These are phyloP conservation scores for Eucidaris tribuloides DNA, from an alignment of 35 echinoderm and acorn worm species.

Conservation along the genomic window DNA sequence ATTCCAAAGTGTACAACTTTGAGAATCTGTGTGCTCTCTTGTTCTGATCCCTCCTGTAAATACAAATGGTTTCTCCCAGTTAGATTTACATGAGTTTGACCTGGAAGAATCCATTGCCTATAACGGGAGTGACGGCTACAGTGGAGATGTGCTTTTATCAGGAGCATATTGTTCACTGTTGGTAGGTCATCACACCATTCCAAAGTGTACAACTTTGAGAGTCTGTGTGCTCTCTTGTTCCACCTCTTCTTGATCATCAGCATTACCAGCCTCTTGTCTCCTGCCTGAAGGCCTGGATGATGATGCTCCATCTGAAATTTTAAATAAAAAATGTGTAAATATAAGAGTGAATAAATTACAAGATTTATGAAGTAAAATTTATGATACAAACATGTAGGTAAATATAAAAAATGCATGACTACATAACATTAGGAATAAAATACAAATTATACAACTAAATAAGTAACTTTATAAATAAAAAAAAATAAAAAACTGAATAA, in stretches of 20 bases:
- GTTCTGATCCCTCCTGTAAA: no score
- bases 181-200: slow-evolving; percentile 72
- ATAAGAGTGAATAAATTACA: not conserved
- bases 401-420: not conserved
- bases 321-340: not conserved
- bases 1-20: no score
- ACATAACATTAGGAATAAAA: not conserved
- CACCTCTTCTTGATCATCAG: not conserved
- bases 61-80: no score
- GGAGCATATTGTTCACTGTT: no score
- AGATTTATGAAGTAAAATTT: not conserved
- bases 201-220: slow-evolving; percentile 70
- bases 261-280: not conserved
- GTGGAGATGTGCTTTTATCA: no score
- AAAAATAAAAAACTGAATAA: no score
- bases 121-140: no score
- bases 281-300: not conserved
- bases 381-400: not conserved
- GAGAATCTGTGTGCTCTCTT: no score
- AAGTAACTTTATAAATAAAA: no score
- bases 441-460: not conserved
- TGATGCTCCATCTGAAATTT: not conserved
- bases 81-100: no score
- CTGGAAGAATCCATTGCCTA: no score
- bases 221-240: slow-evolving; percentile 25